Evolutionary conservation across 2,797 vertebrate species (phyloP).

Genomic region (Pseudochaenichthys georgianus): DNA sequence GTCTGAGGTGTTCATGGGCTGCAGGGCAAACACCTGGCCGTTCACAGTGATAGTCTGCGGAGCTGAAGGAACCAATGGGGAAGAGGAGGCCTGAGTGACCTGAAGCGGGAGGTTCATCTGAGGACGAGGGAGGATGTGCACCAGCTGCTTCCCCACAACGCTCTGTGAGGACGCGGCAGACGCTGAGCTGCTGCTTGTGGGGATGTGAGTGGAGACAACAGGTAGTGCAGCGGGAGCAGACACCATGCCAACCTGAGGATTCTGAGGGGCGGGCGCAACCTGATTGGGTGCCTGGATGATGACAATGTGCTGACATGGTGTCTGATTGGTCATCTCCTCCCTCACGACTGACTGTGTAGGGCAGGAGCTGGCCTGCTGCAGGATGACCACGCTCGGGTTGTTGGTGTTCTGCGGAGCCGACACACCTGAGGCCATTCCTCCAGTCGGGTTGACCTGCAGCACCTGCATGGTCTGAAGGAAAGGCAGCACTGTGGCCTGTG

Average conservation of each 20-base stretch:
- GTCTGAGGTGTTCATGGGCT: conserved; percentile 93
- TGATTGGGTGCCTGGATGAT: conserved; percentile 97
- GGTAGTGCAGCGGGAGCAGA: conserved; percentile 84
- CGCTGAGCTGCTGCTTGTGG: conserved; percentile 80
- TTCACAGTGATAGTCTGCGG: conserved; percentile 98
- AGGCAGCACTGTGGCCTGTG: conserved; percentile 89
- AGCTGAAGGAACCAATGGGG: conserved; percentile 82
- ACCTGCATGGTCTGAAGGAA: conserved; percentile 97
- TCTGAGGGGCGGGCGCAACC: conserved; percentile 87
- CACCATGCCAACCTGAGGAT: conserved; percentile 86
- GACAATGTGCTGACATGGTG: conserved; percentile 96
- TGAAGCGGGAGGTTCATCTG: conserved; percentile 80
- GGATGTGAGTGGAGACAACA: conserved; percentile 79
- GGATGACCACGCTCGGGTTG: conserved; percentile 94
- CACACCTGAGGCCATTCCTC: conserved; percentile 79
- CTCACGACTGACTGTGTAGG: conserved; percentile 88
- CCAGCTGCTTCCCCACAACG: conserved; percentile 95
- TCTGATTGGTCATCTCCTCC: conserved; percentile 90
- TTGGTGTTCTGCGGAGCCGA: conserved; percentile 87
- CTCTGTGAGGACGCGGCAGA: conserved; percentile 87
- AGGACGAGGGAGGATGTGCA: conserved; percentile 96
- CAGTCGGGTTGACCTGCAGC: conserved; percentile 92
- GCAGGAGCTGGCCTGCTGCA: conserved; percentile 92
- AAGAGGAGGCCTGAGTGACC: conserved; percentile 81
- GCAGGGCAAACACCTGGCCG: conserved; percentile 96